Conservation (phyloP, 2,797 vertebrate genomes). For the Sardinella longiceps region DNA sequence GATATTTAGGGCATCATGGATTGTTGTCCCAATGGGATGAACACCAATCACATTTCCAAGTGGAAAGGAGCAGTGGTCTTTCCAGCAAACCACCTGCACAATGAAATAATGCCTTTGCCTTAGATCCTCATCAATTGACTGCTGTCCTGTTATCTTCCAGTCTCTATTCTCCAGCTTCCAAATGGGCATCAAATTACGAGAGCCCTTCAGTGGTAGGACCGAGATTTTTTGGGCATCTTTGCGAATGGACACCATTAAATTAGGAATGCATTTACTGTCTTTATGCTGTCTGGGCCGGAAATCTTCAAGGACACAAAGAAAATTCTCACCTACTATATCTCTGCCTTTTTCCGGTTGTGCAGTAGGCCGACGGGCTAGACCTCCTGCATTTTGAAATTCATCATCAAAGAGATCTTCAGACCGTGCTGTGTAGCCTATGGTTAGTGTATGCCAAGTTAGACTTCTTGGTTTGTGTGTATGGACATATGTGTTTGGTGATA, state of each 20-base stretch:
- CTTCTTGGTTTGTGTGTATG: background rate
- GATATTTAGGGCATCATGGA: constrained; percentile 70
- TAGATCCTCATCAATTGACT: constrained; percentile 60
- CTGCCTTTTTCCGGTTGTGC: background rate
- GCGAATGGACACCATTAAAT: constrained; percentile 75
- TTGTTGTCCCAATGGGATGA: constrained; percentile 60
- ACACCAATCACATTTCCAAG: constrained; percentile 75
- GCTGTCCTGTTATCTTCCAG: constrained; percentile 55
- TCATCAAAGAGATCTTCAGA: background rate
- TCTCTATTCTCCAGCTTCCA: constrained; percentile 51
- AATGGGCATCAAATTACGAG: constrained; percentile 67
- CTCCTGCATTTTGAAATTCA: too few relatives aligned
- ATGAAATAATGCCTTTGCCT: constrained; percentile 67
- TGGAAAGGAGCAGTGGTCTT: constrained; percentile 70
- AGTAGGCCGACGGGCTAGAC: too few relatives aligned
- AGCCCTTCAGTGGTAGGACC: constrained; percentile 68
- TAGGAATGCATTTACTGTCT: background rate
- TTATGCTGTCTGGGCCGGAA: background rate
- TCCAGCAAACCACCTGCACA: constrained; percentile 77
- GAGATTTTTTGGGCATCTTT: constrained; percentile 77
- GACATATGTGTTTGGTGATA: background rate
- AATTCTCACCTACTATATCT: background rate
- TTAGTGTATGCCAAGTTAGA: background rate
- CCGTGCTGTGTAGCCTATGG: background rate
- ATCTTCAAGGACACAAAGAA: constrained; percentile 77